phyloP scores from a whole-genome alignment of 2,797 vertebrate genomes.

The Oreortyx pictus region DNA sequence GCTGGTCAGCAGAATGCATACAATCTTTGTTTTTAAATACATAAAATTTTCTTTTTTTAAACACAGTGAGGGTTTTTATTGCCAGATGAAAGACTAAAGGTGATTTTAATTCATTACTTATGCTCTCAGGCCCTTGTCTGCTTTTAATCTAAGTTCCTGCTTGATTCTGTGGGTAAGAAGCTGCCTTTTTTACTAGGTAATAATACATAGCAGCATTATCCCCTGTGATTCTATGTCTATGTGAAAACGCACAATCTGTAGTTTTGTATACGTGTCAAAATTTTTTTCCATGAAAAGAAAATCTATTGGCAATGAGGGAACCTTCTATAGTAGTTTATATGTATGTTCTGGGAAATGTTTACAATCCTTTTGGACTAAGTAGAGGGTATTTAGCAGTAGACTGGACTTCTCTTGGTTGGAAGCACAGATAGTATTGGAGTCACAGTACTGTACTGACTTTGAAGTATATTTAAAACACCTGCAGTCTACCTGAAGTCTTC shows the following conservation, averaged over 20 bases:
- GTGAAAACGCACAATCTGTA: neutral
- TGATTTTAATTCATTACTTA: constrained; percentile 44
- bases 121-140: neutral
- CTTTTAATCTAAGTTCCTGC: constrained; percentile 3
- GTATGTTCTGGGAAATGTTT: neutral
- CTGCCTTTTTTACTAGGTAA: neutral
- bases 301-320: neutral
- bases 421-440: neutral
- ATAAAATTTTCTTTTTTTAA: constrained; percentile 22
- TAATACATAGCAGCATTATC: neutral
- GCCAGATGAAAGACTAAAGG: constrained; percentile 2
- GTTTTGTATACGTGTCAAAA: neutral
- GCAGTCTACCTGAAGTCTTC: neutral
- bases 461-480: neutral
- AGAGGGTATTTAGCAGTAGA: neutral
- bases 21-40: constrained; percentile 17
- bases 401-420: neutral
- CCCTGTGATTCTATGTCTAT: neutral
- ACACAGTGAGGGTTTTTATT: neutral
- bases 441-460: neutral
- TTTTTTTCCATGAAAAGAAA: neutral
- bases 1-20: neutral
- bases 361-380: neutral
- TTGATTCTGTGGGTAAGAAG: neutral
- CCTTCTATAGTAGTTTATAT: neutral